These are phyloP conservation scores for Trachelus troglodyta DNA, from an alignment of 2,888 invertebrate species.

Conservation along the genomic window DNA sequence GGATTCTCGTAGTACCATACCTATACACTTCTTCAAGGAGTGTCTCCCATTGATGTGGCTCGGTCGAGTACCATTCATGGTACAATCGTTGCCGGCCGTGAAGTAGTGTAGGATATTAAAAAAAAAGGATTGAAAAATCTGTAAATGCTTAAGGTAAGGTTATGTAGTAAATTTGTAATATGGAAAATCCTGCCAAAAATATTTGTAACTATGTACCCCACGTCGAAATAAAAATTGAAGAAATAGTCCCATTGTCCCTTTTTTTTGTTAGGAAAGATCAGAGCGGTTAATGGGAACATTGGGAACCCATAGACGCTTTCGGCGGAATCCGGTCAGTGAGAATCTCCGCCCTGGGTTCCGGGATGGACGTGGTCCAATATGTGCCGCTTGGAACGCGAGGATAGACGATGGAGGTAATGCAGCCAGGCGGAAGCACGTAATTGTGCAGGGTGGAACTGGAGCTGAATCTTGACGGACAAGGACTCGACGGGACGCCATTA, in stretches of 20 bases:
- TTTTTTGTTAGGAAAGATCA: neutral
- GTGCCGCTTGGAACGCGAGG: neutral
- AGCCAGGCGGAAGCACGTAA: constrained; percentile 52
- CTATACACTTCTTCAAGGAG: neutral
- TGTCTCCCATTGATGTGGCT: neutral
- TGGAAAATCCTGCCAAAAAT: neutral
- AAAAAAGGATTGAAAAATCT: neutral
- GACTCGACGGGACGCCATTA: constrained; percentile 41
- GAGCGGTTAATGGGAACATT: neutral
- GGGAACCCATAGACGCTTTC: neutral
- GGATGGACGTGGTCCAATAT: neutral
- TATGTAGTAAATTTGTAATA: neutral
- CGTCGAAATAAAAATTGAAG: neutral
- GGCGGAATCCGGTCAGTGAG: neutral
- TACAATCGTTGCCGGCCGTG: no score
- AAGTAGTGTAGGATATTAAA: neutral
- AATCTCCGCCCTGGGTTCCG: neutral
- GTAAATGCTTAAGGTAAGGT: neutral
- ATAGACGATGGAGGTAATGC: constrained; percentile 21
- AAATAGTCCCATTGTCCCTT: neutral
- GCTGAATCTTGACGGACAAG: constrained; percentile 37
- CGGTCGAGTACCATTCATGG: neutral
- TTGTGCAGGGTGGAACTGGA: constrained; percentile 35
- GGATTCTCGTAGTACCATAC: constrained; percentile 45
- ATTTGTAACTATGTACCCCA: neutral